Evolutionary conservation across 2,113 vertebrate species (phyloP), one percentile per base, ranked within the genome.

Genomic region (Paralichthys olivaceus): DNA sequence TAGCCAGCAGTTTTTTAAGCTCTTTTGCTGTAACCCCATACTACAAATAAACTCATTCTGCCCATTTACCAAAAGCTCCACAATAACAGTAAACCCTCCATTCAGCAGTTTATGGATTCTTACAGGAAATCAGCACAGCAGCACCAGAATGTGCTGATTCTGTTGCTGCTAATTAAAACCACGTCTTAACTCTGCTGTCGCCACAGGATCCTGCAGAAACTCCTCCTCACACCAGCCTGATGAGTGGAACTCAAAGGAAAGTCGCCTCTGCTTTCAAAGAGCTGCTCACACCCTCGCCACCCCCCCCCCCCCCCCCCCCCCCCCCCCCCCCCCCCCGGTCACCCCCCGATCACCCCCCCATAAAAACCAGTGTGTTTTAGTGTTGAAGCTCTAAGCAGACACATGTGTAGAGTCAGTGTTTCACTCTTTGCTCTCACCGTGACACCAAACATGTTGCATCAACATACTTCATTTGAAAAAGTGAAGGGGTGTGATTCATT

Each of bases 141-240:
- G 69, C 51, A 6, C 15, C 77, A 80, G 69, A 89, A 90, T 72
- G 71, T 84, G 86, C 81, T 88, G 81, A 90, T 65, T 68, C 71
- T 70, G 61, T 32, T n/a, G 49, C 49, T 54, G 51, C 79, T 87
- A 80, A 87, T 89, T 87, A 71, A 80, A 90, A 78, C 72, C 85
- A 81, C n/a, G 53, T 67, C 34, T 43, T n/a, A n/a, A 69, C 47
- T 32, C n/a, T 26, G 56, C 20, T 59, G 59, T 32, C 83, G 75
- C 85, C 7, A 11, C 82, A 62, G 78, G 80, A 81, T 57, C 40
- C 72, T 2, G n/a, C 56, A 69, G 25, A 75, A 37, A 32, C 13
- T 34, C 23, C 64, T 53, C 7, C 32, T 64, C 26, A 32, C 12
- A 47, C 7, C 37, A 55, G 2, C 65, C 49, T 5, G 43, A 56